Evolutionary conservation across 1,140 invertebrate species (phyloP).

Genomic region (Zaprionus vittiger): DNA sequence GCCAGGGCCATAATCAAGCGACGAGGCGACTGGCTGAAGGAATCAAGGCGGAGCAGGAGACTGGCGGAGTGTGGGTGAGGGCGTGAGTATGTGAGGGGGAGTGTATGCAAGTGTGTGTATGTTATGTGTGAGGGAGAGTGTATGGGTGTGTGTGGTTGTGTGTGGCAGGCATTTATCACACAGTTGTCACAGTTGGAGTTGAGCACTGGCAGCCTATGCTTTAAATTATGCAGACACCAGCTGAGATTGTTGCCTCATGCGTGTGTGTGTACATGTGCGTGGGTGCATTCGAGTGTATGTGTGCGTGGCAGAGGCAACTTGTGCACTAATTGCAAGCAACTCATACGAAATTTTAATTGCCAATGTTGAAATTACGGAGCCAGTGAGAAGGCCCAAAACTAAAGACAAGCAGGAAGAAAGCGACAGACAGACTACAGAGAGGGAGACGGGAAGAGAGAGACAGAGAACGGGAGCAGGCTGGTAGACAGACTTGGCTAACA

Average conservation of each 20-base stretch:
- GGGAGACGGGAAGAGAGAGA: background rate
- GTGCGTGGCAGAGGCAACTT: slow-evolving; percentile 59
- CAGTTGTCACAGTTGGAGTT: slow-evolving; percentile 57
- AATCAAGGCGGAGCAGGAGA: slow-evolving; percentile 55
- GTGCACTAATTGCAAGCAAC: slow-evolving; percentile 79
- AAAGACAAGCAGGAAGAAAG: slow-evolving; percentile 24
- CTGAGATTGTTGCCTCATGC: slow-evolving; percentile 71
- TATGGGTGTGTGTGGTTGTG: slow-evolving; percentile 10
- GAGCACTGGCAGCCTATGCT: slow-evolving; percentile 69
- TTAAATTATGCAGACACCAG: slow-evolving; percentile 83
- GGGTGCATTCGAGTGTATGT: slow-evolving; percentile 26
- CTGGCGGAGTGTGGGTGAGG: slow-evolving; percentile 3
- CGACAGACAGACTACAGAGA: slow-evolving; percentile 16
- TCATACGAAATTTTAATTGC: slow-evolving; percentile 83
- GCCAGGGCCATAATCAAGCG: slow-evolving; percentile 55
- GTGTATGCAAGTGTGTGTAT: background rate
- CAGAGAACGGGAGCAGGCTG: background rate
- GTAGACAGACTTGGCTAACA: slow-evolving; percentile 63
- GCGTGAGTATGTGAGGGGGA: slow-evolving; percentile 3
- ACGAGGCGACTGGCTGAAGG: slow-evolving; percentile 54
- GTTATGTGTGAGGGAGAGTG: slow-evolving; percentile 5
- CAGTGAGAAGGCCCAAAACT: slow-evolving; percentile 30
- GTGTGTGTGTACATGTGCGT: slow-evolving; percentile 30
- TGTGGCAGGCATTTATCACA: slow-evolving; percentile 75
- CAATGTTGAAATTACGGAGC: slow-evolving; percentile 79